Conservation (phyloP, 2,888 invertebrate species). For the Dasysyrphus tricinctus region DNA sequence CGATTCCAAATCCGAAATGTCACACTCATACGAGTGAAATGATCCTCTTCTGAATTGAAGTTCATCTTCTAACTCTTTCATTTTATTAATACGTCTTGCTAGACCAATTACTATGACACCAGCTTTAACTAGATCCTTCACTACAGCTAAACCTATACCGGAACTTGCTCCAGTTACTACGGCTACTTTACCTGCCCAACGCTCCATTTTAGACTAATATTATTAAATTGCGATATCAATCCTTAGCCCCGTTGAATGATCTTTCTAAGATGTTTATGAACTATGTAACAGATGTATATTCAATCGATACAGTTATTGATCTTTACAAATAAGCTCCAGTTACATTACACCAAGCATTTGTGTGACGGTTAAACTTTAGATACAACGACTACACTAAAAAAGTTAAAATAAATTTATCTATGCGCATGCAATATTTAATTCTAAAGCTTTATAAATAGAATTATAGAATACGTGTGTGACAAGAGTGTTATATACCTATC, state of each 20-base stretch:
- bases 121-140: constrained; percentile 82
- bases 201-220: constrained; percentile 77
- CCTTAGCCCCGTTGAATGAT: constrained; percentile 10
- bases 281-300: not conserved
- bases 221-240: not conserved
- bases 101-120: constrained; percentile 85
- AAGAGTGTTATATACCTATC: no score
- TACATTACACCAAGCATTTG: not conserved
- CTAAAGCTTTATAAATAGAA: no score
- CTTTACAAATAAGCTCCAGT: not conserved
- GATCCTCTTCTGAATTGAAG: constrained; percentile 77
- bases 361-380: not conserved
- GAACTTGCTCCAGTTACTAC: constrained; percentile 86
- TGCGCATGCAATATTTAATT: no score
- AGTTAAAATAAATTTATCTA: no score
- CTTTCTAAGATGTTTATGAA: not conserved
- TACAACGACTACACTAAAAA: not conserved
- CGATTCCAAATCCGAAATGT: constrained; percentile 84
- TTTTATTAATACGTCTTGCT: constrained; percentile 83
- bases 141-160: constrained; percentile 85
- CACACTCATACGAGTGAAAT: constrained; percentile 84
- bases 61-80: constrained; percentile 79
- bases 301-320: not conserved
- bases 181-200: constrained; percentile 83
- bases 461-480: no score